phyloP scores from a whole-genome alignment of 1,140 invertebrate species.

The Trichonephila clavipes region DNA sequence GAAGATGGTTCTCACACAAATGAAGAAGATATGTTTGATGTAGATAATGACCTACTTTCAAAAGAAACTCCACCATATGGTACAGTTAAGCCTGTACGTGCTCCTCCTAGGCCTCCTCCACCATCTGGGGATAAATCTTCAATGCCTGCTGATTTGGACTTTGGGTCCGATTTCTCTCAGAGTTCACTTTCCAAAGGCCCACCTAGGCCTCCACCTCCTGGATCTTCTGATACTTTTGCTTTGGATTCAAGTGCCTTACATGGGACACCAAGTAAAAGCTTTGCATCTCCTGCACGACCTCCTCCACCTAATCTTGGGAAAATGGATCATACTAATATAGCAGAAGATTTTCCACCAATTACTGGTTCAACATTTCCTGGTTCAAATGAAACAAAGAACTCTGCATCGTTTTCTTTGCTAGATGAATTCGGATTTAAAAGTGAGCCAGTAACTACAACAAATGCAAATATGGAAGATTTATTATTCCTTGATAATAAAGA shows the following conservation, averaged over 20 bases:
- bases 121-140: constrained; percentile 56
- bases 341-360: background rate
- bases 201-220: constrained; percentile 71
- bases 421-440: constrained; percentile 81
- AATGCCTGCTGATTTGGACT: constrained; percentile 65
- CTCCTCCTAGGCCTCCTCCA: constrained; percentile 68
- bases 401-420: constrained; percentile 83
- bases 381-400: constrained; percentile 82
- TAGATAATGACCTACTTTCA: constrained; percentile 68
- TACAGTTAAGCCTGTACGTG: constrained; percentile 47
- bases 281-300: constrained; percentile 66
- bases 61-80: constrained; percentile 47
- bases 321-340: background rate
- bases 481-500: constrained; percentile 77
- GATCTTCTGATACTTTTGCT: constrained; percentile 55
- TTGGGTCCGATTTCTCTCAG: constrained; percentile 55
- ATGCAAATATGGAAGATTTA: constrained; percentile 76
- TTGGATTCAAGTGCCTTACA: constrained; percentile 75
- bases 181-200: constrained; percentile 61
- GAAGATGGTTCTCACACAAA: constrained; percentile 54
- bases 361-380: constrained; percentile 84
- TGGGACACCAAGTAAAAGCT: constrained; percentile 53
- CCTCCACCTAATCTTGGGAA: constrained; percentile 54
- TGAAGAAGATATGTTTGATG: constrained; percentile 77
- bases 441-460: constrained; percentile 66